A percentile compares a stretch with the other conserved stretches of the same genome.
Conservation (phyloP, 2,797 vertebrate genomes). For the Erethizon dorsatum region DNA sequence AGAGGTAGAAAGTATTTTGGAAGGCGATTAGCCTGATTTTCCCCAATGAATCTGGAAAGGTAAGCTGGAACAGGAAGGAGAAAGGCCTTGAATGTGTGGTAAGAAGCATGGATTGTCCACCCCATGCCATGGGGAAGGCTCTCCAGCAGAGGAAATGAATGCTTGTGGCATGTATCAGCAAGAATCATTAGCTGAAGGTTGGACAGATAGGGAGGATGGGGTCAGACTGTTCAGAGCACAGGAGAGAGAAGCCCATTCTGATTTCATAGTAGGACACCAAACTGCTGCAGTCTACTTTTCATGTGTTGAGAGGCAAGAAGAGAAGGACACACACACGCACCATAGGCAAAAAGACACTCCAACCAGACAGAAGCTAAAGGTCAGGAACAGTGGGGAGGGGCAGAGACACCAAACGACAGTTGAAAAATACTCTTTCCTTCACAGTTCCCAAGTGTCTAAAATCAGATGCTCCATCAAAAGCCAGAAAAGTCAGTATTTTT, state of each 20-base stretch:
- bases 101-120: not conserved
- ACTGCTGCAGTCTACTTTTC: not conserved
- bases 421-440: not conserved
- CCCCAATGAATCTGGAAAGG: not conserved
- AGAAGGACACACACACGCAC: not conserved
- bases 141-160: not conserved
- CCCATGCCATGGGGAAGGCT: not conserved
- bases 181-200: not conserved
- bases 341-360: accelerated
- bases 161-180: accelerated
- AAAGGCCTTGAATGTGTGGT: accelerated
- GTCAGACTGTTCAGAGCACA: not conserved
- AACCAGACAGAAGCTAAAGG: not conserved
- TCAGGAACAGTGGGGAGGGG: not conserved
- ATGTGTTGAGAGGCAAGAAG: not conserved
- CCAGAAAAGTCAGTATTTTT: not conserved
- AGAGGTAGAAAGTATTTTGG: no score
- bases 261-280: not conserved
- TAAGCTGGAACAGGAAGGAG: not conserved
- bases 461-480: not conserved
- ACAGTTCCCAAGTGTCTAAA: not conserved
- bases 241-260: not conserved
- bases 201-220: accelerated
- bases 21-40: not conserved
- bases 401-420: not conserved